Evolutionary conservation across 2,113 vertebrate species (phyloP).

Genomic region (Callopanchax toddi): DNA sequence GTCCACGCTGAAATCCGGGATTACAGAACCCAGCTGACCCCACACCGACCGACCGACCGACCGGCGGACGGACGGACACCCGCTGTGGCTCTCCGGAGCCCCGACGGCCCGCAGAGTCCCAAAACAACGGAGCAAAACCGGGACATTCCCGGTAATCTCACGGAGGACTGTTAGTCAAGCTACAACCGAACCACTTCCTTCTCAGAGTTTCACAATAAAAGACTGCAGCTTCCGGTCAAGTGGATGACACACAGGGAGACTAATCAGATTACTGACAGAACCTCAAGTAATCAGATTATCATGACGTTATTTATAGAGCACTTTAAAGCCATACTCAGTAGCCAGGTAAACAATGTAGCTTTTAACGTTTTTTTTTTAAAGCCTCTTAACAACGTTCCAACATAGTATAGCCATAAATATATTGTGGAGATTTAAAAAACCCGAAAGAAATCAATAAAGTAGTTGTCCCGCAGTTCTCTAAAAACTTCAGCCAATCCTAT

Average conservation of each 20-base stretch:
- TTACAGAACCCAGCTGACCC: constrained; percentile 27
- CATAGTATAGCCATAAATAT: too few relatives aligned
- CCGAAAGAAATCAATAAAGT: too few relatives aligned
- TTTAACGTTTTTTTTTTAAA: too few relatives aligned
- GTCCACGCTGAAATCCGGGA: constrained; percentile 41
- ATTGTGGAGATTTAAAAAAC: too few relatives aligned
- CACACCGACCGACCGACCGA: too few relatives aligned
- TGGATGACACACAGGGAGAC: not conserved
- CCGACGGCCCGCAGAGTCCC: not conserved
- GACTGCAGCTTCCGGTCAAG: not conserved
- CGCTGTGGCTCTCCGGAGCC: not conserved
- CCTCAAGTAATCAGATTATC: too few relatives aligned
- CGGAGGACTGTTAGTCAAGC: constrained; percentile 7
- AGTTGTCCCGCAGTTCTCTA: too few relatives aligned
- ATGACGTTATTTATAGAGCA: too few relatives aligned
- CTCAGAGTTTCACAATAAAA: constrained; percentile 34
- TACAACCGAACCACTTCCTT: constrained; percentile 11
- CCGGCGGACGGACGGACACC: not conserved
- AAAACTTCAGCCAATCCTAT: too few relatives aligned
- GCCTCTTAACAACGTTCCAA: too few relatives aligned
- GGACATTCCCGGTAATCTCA: constrained; percentile 30
- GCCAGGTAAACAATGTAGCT: too few relatives aligned
- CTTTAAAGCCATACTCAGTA: too few relatives aligned
- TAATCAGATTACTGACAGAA: not conserved
- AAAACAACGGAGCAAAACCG: not conserved